Evolutionary conservation across 2,113 vertebrate species (phyloP).

Genomic region (Gorsachius goisagi): DNA sequence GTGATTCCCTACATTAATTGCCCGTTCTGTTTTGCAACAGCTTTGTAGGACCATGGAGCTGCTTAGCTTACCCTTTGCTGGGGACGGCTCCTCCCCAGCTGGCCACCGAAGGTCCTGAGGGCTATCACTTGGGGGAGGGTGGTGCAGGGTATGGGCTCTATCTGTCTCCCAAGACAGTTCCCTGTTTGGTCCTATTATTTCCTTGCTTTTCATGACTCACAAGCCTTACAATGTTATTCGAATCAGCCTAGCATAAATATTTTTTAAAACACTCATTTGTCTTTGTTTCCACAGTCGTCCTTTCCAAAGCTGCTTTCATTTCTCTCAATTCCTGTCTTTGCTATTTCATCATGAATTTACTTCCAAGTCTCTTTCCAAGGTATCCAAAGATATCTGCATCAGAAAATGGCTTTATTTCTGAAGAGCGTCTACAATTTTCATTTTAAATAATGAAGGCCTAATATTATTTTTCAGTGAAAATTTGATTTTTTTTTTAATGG

Average conservation of each 20-base stretch:
- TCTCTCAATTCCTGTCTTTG: not conserved
- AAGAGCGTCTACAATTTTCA: not conserved
- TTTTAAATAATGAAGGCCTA: not conserved
- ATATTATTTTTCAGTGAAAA: not conserved
- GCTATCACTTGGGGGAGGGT: not conserved
- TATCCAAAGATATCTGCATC: not conserved
- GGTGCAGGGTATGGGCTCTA: not conserved
- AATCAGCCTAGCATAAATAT: constrained; percentile 1
- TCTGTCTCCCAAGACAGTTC: not conserved
- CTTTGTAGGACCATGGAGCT: not conserved
- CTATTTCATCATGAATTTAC: not conserved
- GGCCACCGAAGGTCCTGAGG: not conserved
- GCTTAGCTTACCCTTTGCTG: rapidly evolving
- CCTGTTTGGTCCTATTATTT: not conserved
- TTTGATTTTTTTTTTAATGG: not conserved
- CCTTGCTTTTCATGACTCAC: not conserved
- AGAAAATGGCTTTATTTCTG: not conserved
- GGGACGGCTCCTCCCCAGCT: not conserved
- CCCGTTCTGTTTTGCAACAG: not conserved
- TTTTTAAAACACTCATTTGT: not conserved
- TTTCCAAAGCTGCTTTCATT: not conserved
- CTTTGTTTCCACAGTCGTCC: not conserved
- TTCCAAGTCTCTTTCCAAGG: not conserved
- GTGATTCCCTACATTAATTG: rapidly evolving
- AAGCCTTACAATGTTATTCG: not conserved